A percentile compares a stretch with the other conserved stretches of the same genome.
Conservation (phyloP, 2,797 vertebrate species). For the Allobates femoralis region DNA sequence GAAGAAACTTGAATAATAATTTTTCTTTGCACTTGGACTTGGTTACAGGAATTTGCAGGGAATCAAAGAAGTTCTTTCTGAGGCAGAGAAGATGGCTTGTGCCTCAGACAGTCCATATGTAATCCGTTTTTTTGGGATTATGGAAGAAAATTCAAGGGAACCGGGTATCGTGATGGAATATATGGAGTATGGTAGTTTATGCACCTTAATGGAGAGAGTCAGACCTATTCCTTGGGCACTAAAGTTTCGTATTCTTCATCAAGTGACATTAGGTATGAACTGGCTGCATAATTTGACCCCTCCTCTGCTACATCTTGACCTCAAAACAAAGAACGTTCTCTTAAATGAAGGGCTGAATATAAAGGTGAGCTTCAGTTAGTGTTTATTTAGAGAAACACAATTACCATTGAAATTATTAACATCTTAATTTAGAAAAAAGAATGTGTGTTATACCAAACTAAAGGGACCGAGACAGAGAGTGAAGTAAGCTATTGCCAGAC, state of each 20-base stretch:
- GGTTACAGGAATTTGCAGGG: slow-evolving; percentile 13
- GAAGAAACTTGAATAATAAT: not conserved
- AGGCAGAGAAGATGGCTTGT: slow-evolving; percentile 64
- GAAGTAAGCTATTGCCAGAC: too few species aligned
- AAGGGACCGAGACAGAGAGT: not conserved
- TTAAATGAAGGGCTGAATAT: slow-evolving; percentile 81
- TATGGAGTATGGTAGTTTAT: slow-evolving; percentile 82
- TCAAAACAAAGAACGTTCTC: slow-evolving; percentile 86
- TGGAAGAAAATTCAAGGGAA: not conserved
- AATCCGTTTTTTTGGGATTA: slow-evolving; percentile 57
- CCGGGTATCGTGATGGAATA: slow-evolving; percentile 80
- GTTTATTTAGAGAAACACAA: not conserved
- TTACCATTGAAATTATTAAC: not conserved
- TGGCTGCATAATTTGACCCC: slow-evolving; percentile 83
- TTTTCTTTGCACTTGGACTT: not conserved
- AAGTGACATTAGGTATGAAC: slow-evolving; percentile 84
- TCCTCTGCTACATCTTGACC: slow-evolving; percentile 82
- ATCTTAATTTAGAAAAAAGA: not conserved
- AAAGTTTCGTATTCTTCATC: slow-evolving; percentile 84
- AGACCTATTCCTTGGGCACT: slow-evolving; percentile 80
- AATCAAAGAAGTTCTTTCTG: slow-evolving; percentile 45
- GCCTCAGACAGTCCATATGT: slow-evolving; percentile 44
- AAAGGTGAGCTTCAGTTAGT: slow-evolving; percentile 74
- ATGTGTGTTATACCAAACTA: not conserved
- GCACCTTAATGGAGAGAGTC: slow-evolving; percentile 73